These are phyloP conservation scores for Chaenogobius annularis DNA, from an alignment of 2,113 vertebrate species.

Conservation along the genomic window DNA sequence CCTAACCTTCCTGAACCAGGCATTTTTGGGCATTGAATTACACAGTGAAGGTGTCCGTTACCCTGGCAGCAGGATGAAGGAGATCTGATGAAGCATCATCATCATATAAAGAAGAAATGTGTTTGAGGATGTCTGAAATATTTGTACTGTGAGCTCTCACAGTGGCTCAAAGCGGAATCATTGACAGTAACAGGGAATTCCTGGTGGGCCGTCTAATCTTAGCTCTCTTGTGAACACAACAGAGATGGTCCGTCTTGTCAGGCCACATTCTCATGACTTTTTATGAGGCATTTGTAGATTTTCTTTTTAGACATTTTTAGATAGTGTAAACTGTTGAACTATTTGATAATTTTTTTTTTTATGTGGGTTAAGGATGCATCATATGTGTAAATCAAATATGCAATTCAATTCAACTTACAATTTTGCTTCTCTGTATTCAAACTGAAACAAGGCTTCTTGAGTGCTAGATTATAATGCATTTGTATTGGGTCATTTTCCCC, in stretches of 20 bases:
- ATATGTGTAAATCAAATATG: no score
- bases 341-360: background rate
- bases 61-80: slow-evolving; percentile 9
- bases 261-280: slow-evolving; percentile 53
- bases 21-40: slow-evolving; percentile 14
- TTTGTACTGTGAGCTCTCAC: background rate
- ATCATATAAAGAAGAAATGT: background rate
- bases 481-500: no score
- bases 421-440: no score
- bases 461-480: no score
- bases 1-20: slow-evolving; percentile 28
- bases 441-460: no score
- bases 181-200: slow-evolving; percentile 55
- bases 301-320: background rate
- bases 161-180: slow-evolving; percentile 25
- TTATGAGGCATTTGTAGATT: slow-evolving; percentile 42
- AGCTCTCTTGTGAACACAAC: slow-evolving; percentile 34
- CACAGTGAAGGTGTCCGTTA: slow-evolving; percentile 21
- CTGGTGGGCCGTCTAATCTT: slow-evolving; percentile 51
- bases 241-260: slow-evolving; percentile 61
- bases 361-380: background rate
- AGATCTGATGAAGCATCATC: slow-evolving; percentile 6
- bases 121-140: background rate
- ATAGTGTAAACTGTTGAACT: slow-evolving; percentile 17
- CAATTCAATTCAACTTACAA: no score